These are phyloP conservation scores for Serilophus lunatus DNA, from an alignment of 2,113 vertebrate species.

Conservation along the genomic window DNA sequence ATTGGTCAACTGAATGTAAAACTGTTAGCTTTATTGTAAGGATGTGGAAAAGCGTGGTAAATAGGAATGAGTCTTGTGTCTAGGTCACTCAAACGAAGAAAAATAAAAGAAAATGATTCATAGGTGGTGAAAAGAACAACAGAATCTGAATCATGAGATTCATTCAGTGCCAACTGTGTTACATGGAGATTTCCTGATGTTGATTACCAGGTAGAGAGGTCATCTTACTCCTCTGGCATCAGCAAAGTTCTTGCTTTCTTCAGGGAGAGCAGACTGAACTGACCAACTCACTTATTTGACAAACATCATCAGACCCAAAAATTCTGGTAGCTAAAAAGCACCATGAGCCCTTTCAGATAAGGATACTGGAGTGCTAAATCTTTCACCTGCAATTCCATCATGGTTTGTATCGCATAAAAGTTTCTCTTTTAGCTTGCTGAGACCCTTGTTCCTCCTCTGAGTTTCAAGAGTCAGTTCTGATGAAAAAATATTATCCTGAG, in stretches of 20 bases:
- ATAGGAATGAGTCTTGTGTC: not conserved
- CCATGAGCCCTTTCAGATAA: not conserved
- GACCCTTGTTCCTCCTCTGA: not conserved
- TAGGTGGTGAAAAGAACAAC: not conserved
- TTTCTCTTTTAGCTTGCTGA: not conserved
- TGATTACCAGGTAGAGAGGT: not conserved
- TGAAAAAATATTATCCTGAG: not conserved
- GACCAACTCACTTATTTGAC: not conserved
- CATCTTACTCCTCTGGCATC: not conserved
- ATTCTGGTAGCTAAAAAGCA: not conserved
- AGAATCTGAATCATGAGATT: not conserved
- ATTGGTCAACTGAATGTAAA: not conserved
- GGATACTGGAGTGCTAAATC: rapidly evolving
- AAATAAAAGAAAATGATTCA: not conserved
- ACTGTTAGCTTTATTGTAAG: not conserved
- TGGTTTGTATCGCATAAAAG: not conserved
- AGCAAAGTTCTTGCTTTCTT: not conserved
- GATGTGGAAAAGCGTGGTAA: not conserved
- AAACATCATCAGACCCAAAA: not conserved
- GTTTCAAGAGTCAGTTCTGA: not conserved
- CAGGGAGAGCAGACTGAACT: not conserved
- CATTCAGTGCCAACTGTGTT: not conserved
- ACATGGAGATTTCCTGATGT: not conserved
- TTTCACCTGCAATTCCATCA: not conserved
- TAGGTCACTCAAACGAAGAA: not conserved